Percentiles rank a stretch among this genome's conserved stretches.
phyloP scores from a whole-genome alignment of 1,140 invertebrate genomes.

The Oryzaephilus surinamensis region DNA sequence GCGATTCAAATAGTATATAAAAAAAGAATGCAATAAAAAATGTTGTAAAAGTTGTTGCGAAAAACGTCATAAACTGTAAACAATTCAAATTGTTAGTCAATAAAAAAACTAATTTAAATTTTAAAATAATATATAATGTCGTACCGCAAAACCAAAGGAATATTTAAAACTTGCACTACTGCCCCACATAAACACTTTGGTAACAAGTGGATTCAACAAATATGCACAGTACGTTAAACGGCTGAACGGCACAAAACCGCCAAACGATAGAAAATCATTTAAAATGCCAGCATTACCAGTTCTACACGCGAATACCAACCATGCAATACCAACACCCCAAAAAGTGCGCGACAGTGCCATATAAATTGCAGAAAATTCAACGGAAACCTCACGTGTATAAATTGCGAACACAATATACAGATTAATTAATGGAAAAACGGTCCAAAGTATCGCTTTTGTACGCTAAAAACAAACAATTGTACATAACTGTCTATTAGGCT shows the following conservation, averaged over 20 bases:
- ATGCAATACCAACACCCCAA: slow-evolving; percentile 41
- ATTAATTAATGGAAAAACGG: slow-evolving; percentile 34
- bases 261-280: slow-evolving; percentile 37
- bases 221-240: slow-evolving; percentile 41
- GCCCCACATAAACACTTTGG: slow-evolving; percentile 15
- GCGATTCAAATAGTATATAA: slow-evolving; percentile 24
- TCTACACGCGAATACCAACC: slow-evolving; percentile 41
- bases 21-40: slow-evolving; percentile 19
- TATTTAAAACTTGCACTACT: slow-evolving; percentile 15
- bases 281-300: slow-evolving; percentile 37
- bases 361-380: slow-evolving; percentile 35
- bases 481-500: slow-evolving; percentile 1
- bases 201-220: slow-evolving; percentile 40
- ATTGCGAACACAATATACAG: slow-evolving; percentile 37
- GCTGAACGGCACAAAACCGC: slow-evolving; percentile 39
- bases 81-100: neutral
- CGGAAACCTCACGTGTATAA: slow-evolving; percentile 31
- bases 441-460: slow-evolving; percentile 31
- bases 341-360: slow-evolving; percentile 34
- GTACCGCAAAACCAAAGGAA: slow-evolving; percentile 18
- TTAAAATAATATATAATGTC: slow-evolving; percentile 7
- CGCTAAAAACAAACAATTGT: slow-evolving; percentile 26
- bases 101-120: neutral
- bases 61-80: slow-evolving; percentile 19
- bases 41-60: slow-evolving; percentile 12